These are phyloP conservation scores for Nomada fucata DNA, from an alignment of 2,888 invertebrate genomes.

Conservation along the genomic window DNA sequence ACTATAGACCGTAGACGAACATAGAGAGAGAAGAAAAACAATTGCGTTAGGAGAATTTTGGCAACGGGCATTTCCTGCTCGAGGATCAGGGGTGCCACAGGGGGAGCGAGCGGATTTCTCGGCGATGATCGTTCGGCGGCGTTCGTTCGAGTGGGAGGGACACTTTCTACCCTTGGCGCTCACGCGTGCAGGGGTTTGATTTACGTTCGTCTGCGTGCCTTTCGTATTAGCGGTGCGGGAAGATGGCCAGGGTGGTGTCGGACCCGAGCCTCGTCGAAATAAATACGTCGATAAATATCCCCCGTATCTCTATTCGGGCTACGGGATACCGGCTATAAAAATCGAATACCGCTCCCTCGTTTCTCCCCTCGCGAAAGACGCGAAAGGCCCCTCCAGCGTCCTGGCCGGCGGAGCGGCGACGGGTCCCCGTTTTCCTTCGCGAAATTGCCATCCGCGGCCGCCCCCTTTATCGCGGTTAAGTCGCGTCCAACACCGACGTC, in stretches of 20 bases:
- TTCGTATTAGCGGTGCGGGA: constrained; percentile 72
- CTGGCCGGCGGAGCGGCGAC: not conserved
- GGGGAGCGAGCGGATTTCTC: not conserved
- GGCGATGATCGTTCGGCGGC: constrained; percentile 11
- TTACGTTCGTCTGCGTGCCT: constrained; percentile 70
- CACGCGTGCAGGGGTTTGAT: constrained; percentile 52
- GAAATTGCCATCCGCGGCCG: constrained; percentile 38
- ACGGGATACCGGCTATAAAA: constrained; percentile 54
- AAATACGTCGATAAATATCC: constrained; percentile 69
- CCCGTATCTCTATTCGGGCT: constrained; percentile 54
- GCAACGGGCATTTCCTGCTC: not conserved
- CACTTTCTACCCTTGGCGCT: not conserved
- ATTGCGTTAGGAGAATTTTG: constrained; percentile 45
- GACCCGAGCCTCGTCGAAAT: constrained; percentile 61
- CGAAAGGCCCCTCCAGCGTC: constrained; percentile 13
- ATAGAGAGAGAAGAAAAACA: constrained; percentile 22
- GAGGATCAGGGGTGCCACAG: constrained; percentile 5
- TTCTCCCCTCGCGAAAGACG: not conserved
- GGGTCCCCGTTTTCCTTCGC: constrained; percentile 45
- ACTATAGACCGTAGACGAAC: not conserved
- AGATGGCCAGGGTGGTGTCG: constrained; percentile 19
- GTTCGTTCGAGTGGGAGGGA: constrained; percentile 14
- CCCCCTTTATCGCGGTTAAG: constrained; percentile 37
- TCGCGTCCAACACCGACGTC: constrained; percentile 1
- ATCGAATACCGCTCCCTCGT: constrained; percentile 41